Base-by-base conservation (phyloP, 2,113 vertebrate genomes). In the Myrmecophaga tridactyla region DNA sequence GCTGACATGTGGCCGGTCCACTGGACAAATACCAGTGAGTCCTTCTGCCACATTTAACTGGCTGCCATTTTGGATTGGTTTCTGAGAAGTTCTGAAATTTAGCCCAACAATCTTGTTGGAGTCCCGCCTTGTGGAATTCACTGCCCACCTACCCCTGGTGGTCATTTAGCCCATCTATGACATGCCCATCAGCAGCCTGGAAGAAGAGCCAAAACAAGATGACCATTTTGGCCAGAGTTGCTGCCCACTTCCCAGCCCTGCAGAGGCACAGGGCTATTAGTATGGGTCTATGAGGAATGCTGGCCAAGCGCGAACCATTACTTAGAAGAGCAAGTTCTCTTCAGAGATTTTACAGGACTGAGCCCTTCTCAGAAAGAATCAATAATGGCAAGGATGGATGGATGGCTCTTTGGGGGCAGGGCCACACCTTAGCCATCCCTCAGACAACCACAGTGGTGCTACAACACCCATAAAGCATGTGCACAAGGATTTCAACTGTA, bases 21-120 rank as follows among this genome's bases (percentile, higher is more conserved):
- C 21, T 34, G 78, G 85, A 82, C 43, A 73, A 13, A 58, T 6
- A 17, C 34, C 78, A 89, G 41, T 43, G 48, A 43, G 51, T 72
- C 39, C 63, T 46, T 92, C 83, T 60, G n/a, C 72, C 89, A 56
- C 25, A 65, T 58, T 29, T n/a, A 46, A n/a, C 5, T 58, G 93
- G 84, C 83, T 94, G 89, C 94, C 86, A 70, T 96, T 92, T 90
- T 97, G 90, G 92, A 95, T 80, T 86, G 10, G n/a, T 93, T 96
- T 97, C 96, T 91, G 92, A 95, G 92, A 96, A 92, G 77, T 93
- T 89, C 63, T 73, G 86, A 46, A 72, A 62, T 76, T 31, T 70
- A 81, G 6, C 41, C 51, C 21, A 41, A 36, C 4, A 14, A 39
- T 62, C 90, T 70, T 67, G 48, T 29, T 87, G 23, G 81, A 92